Evolutionary conservation across 2,113 vertebrate species (phyloP).

Genomic region (Marcusenius ussheri): DNA sequence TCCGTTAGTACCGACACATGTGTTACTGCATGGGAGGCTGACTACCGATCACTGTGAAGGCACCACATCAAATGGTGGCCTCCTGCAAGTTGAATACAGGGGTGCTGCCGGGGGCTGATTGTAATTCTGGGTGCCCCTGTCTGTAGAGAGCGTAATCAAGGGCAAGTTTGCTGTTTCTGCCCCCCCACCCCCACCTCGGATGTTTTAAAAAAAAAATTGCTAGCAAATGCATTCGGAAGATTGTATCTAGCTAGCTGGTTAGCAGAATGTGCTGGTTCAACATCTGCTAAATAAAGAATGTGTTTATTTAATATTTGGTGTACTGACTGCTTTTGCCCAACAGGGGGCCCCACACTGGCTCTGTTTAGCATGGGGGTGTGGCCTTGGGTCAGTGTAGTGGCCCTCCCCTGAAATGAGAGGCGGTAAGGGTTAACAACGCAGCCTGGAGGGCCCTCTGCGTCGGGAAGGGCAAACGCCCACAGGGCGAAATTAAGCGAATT

Average conservation of each 20-base stretch:
- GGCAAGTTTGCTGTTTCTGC: not conserved
- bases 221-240: not conserved
- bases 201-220: not conserved
- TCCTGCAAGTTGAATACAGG: not conserved
- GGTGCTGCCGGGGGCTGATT: not conserved
- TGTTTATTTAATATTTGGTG: not conserved
- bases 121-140: not conserved
- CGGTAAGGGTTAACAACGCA: not conserved
- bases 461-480: conserved; percentile 4
- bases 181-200: not conserved
- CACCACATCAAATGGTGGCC: not conserved
- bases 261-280: not conserved
- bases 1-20: not conserved
- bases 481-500: conserved; percentile 21
- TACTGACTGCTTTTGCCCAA: not conserved
- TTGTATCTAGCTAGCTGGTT: not conserved
- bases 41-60: not conserved
- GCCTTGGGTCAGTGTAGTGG: not conserved
- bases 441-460: not conserved
- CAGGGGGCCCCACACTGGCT: not conserved
- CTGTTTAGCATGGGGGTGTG: not conserved
- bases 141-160: not conserved
- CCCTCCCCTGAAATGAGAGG: not conserved
- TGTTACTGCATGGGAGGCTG: not conserved
- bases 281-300: not conserved